phyloP scores from a whole-genome alignment of 2,113 vertebrate species.

The Anhinga anhinga region DNA sequence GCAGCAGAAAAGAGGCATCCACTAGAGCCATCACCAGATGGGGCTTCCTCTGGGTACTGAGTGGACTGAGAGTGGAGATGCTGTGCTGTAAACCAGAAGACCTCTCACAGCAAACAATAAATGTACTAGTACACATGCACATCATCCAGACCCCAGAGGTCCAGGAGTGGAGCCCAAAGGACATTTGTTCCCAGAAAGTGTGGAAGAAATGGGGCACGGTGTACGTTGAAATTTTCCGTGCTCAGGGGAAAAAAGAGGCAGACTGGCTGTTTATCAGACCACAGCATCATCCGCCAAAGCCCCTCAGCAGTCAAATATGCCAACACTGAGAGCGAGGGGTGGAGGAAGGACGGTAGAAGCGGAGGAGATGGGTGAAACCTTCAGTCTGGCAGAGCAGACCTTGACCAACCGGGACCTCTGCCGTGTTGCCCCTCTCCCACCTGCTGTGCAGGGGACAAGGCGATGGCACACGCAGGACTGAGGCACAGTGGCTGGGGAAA shows the following conservation, averaged over 20 bases:
- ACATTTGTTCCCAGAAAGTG: neutral
- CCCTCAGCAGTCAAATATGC: neutral
- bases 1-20: neutral
- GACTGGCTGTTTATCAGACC: neutral
- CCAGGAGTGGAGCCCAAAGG: neutral
- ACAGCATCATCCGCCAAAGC: neutral
- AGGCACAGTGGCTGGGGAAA: neutral
- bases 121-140: accelerated
- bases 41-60: neutral
- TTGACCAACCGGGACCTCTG: neutral
- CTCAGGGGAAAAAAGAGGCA: neutral
- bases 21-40: neutral
- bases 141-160: neutral
- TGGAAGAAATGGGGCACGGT: accelerated
- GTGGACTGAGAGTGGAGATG: neutral
- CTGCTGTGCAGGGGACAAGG: neutral
- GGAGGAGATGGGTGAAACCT: neutral
- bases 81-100: neutral
- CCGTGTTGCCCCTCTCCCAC: neutral
- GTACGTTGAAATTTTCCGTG: accelerated
- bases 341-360: neutral
- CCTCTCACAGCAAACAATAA: neutral
- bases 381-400: neutral
- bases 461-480: accelerated
- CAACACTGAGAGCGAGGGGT: neutral